Conservation (phyloP, 1,140 invertebrate species). For the Formica selysi region DNA sequence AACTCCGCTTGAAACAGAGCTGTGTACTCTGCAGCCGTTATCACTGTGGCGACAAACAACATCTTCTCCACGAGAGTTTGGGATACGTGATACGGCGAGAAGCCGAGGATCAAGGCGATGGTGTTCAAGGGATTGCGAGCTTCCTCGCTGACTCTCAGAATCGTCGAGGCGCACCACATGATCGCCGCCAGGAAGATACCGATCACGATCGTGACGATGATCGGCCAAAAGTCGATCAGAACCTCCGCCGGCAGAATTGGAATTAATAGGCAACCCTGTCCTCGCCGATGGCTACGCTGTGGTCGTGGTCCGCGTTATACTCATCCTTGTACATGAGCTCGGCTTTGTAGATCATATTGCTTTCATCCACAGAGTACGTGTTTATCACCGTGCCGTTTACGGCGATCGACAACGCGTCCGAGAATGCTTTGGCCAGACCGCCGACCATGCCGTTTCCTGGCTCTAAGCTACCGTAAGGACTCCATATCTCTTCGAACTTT, state of each 20-base stretch:
- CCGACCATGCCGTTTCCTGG: not conserved
- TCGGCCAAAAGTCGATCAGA: not conserved
- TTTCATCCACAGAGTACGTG: not conserved
- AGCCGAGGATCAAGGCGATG: conserved; percentile 6
- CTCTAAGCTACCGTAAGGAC: conserved; percentile 17
- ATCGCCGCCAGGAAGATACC: not conserved
- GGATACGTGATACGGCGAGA: not conserved
- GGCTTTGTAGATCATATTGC: conserved; percentile 17
- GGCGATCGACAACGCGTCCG: not conserved
- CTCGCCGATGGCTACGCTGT: not conserved
- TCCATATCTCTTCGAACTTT: not conserved
- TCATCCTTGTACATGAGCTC: not conserved
- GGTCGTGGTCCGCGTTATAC: conserved; percentile 6
- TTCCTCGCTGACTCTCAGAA: not conserved
- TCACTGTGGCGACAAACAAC: conserved; percentile 14
- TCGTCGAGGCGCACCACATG: conserved; percentile 6
- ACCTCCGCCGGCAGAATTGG: not conserved
- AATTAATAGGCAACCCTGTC: conserved; percentile 22
- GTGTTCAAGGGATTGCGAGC: conserved; percentile 23
- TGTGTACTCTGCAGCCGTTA: conserved; percentile 28
- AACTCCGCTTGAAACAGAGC: conserved; percentile 5
- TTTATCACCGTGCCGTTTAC: conserved; percentile 34
- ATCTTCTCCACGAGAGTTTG: conserved; percentile 20
- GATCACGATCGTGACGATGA: conserved; percentile 6
- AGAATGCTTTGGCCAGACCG: not conserved